Evolutionary conservation across 2,113 vertebrate species (phyloP).

Genomic region (Thamnaconus septentrionalis): DNA sequence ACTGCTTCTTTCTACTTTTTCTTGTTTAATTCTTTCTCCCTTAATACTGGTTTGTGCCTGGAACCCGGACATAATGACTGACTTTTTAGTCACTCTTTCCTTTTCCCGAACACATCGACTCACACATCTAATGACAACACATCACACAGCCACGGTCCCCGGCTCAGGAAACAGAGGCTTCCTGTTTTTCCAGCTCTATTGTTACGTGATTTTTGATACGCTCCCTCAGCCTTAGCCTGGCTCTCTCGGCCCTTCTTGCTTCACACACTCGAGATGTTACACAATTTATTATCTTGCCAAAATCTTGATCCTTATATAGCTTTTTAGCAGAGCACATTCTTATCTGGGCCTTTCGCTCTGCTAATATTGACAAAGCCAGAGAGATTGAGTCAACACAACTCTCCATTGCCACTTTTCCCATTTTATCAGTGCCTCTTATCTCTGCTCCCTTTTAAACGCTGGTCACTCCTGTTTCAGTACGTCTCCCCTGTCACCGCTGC

Average conservation of each 20-base stretch:
- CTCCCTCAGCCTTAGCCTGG: conserved; percentile 15
- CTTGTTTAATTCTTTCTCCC: neutral
- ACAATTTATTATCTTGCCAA: conserved; percentile 29
- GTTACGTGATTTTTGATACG: conserved; percentile 50
- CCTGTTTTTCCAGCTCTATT: conserved; percentile 77
- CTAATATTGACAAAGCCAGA: conserved; percentile 62
- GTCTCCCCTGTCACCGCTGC: conserved; percentile 4
- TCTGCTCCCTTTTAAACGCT: conserved; percentile 19
- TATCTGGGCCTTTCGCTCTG: conserved; percentile 58
- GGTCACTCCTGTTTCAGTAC: conserved; percentile 30
- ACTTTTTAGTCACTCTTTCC: conserved; percentile 28
- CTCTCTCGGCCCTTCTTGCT: conserved; percentile 18
- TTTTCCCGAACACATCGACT: conserved; percentile 35
- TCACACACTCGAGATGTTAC: conserved; percentile 39
- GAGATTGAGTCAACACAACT: conserved; percentile 51
- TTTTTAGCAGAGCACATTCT: conserved; percentile 42
- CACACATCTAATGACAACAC: conserved; percentile 43
- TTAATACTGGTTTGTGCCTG: neutral
- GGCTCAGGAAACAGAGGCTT: conserved; percentile 79
- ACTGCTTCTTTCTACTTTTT: neutral
- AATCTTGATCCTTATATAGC: conserved; percentile 43
- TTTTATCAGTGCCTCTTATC: conserved; percentile 55
- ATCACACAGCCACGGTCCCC: conserved; percentile 46
- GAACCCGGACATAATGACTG: conserved; percentile 17
- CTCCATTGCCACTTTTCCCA: conserved; percentile 50